A percentile compares a stretch with the other conserved stretches of the same genome.
These are phyloP conservation scores for Podarcis lilfordi DNA, from an alignment of 2,797 vertebrate species.

Conservation along the genomic window DNA sequence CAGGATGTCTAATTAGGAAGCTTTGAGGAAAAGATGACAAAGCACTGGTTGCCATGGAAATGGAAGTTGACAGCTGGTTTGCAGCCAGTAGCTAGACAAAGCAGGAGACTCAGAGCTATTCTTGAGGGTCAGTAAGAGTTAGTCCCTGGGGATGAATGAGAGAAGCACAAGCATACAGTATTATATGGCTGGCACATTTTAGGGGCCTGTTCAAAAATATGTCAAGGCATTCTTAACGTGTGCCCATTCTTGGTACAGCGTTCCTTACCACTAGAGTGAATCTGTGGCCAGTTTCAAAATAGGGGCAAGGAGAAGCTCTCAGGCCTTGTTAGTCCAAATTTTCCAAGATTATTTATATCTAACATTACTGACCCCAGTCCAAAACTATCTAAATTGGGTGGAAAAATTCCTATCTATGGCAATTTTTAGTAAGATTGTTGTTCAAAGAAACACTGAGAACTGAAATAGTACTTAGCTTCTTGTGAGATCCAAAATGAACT, in stretches of 20 bases:
- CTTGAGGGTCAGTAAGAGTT: constrained; percentile 61
- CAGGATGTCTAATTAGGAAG: constrained; percentile 76
- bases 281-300: neutral
- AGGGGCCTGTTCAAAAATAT: neutral
- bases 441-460: constrained; percentile 5
- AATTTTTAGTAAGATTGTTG: constrained; percentile 44
- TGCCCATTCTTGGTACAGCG: neutral
- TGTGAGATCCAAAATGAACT: constrained; percentile 21
- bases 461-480: constrained; percentile 1
- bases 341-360: constrained; percentile 35
- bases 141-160: neutral
- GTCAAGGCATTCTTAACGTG: neutral
- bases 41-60: constrained; percentile 77
- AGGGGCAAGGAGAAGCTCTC: neutral
- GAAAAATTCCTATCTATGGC: constrained; percentile 47
- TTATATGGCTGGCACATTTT: constrained; percentile 14
- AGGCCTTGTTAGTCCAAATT: neutral
- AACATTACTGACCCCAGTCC: constrained; percentile 44
- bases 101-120: constrained; percentile 64
- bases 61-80: constrained; percentile 72
- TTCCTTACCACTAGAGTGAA: neutral
- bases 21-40: constrained; percentile 77
- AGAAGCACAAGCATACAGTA: neutral
- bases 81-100: constrained; percentile 72
- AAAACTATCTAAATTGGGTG: constrained; percentile 35